A percentile compares a stretch with the other conserved stretches of the same genome.
These are phyloP conservation scores for Dasyurus viverrinus DNA, from an alignment of 2,113 vertebrate species.

Conservation along the genomic window DNA sequence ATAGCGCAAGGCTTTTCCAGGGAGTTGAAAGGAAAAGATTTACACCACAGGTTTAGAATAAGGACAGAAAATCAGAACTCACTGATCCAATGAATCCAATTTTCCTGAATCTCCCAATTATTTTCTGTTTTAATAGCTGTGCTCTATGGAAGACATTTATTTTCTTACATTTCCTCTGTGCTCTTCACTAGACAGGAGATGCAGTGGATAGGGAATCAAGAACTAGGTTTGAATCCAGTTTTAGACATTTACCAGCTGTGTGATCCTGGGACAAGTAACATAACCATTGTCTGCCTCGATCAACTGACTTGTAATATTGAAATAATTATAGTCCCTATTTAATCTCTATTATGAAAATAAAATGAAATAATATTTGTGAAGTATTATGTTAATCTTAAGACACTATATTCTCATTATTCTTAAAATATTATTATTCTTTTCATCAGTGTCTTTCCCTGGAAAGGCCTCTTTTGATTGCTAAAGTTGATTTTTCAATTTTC, in stretches of 20 bases:
- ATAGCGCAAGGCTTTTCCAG: neutral
- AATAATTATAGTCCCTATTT: neutral
- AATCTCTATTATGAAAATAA: neutral
- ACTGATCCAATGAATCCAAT: neutral
- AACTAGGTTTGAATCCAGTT: neutral
- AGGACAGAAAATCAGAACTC: neutral
- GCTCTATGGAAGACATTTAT: neutral
- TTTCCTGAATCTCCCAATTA: neutral
- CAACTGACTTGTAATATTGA: neutral
- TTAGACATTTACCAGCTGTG: neutral
- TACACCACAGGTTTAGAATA: neutral
- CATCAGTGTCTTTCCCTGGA: neutral
- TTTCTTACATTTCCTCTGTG: neutral
- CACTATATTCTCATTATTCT: neutral
- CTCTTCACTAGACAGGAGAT: neutral
- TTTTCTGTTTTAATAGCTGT: neutral
- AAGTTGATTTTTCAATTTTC: neutral
- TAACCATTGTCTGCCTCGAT: neutral
- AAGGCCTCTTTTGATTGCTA: neutral
- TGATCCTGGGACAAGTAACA: neutral
- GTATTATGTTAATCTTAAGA: neutral
- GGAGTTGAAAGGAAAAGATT: neutral
- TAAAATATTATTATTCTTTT: neutral
- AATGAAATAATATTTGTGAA: neutral
- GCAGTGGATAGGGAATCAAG: neutral